phyloP scores from a whole-genome alignment of 2,113 vertebrate species.

The Asarcornis scutulata region DNA sequence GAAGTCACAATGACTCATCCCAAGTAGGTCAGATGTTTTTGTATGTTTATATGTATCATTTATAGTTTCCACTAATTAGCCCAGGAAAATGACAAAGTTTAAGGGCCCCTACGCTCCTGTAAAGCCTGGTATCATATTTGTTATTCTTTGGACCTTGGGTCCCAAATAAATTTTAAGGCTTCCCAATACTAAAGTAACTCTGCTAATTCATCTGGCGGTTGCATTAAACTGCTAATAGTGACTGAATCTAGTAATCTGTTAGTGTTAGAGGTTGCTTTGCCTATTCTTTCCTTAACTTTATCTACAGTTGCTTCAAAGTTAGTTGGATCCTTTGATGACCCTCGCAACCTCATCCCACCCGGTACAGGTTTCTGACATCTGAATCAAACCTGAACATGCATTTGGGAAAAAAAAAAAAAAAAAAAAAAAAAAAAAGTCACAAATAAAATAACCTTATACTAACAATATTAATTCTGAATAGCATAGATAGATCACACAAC shows the following conservation, averaged over 20 bases:
- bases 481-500: neutral
- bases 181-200: neutral
- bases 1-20: neutral
- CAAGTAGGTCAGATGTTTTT: neutral
- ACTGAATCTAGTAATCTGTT: neutral
- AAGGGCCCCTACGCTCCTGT: neutral
- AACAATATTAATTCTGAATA: neutral
- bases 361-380: neutral
- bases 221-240: neutral
- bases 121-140: neutral
- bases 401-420: no score
- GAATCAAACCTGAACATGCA: neutral
- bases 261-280: neutral
- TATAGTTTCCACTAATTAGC: neutral
- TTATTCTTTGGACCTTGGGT: neutral
- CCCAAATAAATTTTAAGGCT: neutral
- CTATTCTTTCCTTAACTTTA: neutral
- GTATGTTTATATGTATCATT: neutral
- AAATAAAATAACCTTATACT: neutral
- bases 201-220: neutral
- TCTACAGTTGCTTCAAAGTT: neutral
- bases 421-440: no score
- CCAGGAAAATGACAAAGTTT: neutral
- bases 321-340: neutral
- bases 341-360: accelerated